Evolutionary conservation across 1,140 invertebrate species (phyloP).

Genomic region (Ladona fulva): DNA sequence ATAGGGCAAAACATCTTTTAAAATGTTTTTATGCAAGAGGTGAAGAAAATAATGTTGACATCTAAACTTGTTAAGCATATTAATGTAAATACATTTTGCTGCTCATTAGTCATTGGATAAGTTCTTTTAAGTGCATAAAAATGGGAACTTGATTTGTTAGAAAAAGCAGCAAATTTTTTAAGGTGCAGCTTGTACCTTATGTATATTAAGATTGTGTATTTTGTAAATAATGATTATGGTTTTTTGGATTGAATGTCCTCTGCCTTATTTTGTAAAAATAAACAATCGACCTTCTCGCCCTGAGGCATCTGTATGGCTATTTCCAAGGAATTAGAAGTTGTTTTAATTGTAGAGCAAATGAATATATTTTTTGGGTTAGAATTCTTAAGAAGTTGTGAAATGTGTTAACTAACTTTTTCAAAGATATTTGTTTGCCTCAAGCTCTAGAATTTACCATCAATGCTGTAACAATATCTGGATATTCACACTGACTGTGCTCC

Average conservation of each 20-base stretch:
- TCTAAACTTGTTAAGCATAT: too few relatives aligned
- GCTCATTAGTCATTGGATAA: too few relatives aligned
- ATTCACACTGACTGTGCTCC: background rate
- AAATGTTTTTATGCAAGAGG: too few relatives aligned
- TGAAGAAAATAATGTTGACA: too few relatives aligned
- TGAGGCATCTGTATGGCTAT: too few relatives aligned
- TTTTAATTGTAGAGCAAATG: background rate
- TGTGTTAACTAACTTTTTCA: background rate
- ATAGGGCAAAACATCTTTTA: background rate
- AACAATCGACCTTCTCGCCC: too few relatives aligned
- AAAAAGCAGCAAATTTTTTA: background rate
- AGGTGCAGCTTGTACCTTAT: background rate
- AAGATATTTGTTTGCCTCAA: background rate
- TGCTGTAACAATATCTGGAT: too few relatives aligned
- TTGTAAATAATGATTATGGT: conserved; percentile 6
- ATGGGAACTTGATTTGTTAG: too few relatives aligned
- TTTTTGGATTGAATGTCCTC: background rate
- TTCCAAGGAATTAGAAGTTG: too few relatives aligned
- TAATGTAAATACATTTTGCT: too few relatives aligned
- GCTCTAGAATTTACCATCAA: background rate
- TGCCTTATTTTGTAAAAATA: conserved; percentile 2
- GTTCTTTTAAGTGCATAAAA: too few relatives aligned
- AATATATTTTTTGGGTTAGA: background rate
- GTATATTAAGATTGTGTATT: background rate
- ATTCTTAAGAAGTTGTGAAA: background rate